These are phyloP conservation scores for Odontocerum albicorne DNA, from an alignment of 2,888 invertebrate genomes.

Conservation along the genomic window DNA sequence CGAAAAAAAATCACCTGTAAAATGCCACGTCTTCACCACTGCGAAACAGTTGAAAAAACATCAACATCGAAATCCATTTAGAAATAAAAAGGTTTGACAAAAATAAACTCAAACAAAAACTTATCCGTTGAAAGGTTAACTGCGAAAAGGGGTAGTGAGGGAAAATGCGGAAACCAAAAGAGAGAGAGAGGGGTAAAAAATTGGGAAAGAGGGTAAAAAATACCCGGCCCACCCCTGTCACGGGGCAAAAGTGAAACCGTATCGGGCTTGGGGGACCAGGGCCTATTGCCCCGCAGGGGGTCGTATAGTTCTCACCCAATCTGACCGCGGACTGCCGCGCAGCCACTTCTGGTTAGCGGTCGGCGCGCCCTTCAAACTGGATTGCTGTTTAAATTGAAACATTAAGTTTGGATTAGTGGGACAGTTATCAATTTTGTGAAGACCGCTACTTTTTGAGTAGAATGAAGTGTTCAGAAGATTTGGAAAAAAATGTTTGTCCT, in stretches of 20 bases:
- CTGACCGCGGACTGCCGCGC: slow-evolving; percentile 16
- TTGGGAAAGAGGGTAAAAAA: slow-evolving; percentile 10
- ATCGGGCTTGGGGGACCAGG: no score
- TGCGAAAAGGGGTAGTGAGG: slow-evolving; percentile 2
- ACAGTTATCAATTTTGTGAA: no score
- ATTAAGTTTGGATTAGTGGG: no score
- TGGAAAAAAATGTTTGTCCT: no score
- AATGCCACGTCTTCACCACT: neutral
- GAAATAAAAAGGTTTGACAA: slow-evolving; percentile 11
- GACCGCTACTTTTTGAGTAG: no score
- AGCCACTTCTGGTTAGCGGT: no score
- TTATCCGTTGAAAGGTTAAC: slow-evolving; percentile 15
- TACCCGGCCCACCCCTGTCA: slow-evolving; percentile 2
- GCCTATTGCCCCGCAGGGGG: slow-evolving; percentile 9
- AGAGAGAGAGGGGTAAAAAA: slow-evolving; percentile 6
- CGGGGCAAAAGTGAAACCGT: slow-evolving; percentile 1
- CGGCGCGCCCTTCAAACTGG: no score
- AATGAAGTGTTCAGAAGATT: no score
- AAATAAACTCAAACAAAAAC: slow-evolving; percentile 8
- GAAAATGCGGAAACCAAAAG: neutral
- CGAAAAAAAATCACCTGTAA: neutral
- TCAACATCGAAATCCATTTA: slow-evolving; percentile 7
- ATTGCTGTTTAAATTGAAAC: no score
- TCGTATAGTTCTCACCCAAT: slow-evolving; percentile 13
- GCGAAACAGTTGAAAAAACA: slow-evolving; percentile 2